Evolutionary conservation across 2,888 invertebrate genomes (phyloP).

Genomic region (Terebella lapidaria): DNA sequence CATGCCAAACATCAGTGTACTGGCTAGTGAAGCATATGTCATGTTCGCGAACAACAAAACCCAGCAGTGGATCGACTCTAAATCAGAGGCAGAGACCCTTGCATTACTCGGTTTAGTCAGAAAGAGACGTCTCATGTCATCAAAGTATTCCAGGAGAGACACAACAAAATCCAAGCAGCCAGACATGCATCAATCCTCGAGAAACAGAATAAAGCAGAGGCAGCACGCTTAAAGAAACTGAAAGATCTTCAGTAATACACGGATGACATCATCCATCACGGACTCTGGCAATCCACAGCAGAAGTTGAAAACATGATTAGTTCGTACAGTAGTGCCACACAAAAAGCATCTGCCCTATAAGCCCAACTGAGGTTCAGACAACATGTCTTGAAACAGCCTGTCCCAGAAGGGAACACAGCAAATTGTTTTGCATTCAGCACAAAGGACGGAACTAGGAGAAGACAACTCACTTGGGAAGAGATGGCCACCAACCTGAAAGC

Average conservation of each 20-base stretch:
- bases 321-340: background rate
- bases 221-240: background rate
- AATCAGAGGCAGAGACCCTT: background rate
- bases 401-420: background rate
- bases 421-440: background rate
- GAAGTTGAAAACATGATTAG: background rate
- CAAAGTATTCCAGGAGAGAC: background rate
- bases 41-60: background rate
- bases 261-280: background rate
- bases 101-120: background rate
- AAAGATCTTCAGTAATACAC: background rate
- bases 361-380: background rate
- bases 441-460: background rate
- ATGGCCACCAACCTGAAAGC: background rate
- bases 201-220: background rate
- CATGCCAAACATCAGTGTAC: background rate
- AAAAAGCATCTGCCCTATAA: background rate
- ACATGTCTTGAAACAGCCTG: background rate
- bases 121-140: background rate
- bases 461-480: background rate
- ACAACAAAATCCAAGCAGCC: background rate
- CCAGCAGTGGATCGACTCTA: background rate
- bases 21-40: background rate
- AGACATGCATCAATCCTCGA: background rate
- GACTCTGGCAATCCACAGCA: background rate